These are phyloP conservation scores for Antheraea mylitta DNA, from an alignment of 1,140 invertebrate species.

Conservation along the genomic window DNA sequence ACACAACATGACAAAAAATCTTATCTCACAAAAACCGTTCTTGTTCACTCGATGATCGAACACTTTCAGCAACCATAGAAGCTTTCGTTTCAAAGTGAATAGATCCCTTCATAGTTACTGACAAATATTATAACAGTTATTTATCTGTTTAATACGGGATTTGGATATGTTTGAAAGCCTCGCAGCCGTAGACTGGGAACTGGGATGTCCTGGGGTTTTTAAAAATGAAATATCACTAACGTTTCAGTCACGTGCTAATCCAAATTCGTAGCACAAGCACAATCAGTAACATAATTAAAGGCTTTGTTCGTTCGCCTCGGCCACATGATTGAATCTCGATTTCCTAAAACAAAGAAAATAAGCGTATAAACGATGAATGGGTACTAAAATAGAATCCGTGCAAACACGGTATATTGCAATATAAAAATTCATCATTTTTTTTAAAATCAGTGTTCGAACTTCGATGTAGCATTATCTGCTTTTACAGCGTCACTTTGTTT, in stretches of 20 bases:
- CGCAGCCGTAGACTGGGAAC: conserved; percentile 13
- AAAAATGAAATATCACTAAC: conserved; percentile 13
- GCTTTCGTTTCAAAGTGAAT: conserved; percentile 28
- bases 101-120: background rate
- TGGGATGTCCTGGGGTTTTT: conserved; percentile 18
- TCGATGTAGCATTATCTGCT: no score
- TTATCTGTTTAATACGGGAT: background rate
- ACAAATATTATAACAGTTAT: conserved; percentile 32
- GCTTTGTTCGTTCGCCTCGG: conserved; percentile 39
- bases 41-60: conserved; percentile 23
- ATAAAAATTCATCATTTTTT: no score
- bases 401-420: no score
- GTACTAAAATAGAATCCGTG: no score
- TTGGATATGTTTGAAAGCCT: conserved; percentile 18
- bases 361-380: background rate
- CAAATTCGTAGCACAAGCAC: conserved; percentile 32
- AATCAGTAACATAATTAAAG: conserved; percentile 30
- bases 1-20: background rate
- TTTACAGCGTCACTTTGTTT: no score
- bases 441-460: no score
- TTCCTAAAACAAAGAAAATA: conserved; percentile 41
- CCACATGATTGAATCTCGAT: conserved; percentile 70
- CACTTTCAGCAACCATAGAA: conserved; percentile 30
- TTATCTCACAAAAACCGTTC: conserved; percentile 11
- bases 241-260: conserved; percentile 58